These are phyloP conservation scores for Galemys pyrenaicus DNA, from an alignment of 2,113 vertebrate genomes.

Conservation along the genomic window DNA sequence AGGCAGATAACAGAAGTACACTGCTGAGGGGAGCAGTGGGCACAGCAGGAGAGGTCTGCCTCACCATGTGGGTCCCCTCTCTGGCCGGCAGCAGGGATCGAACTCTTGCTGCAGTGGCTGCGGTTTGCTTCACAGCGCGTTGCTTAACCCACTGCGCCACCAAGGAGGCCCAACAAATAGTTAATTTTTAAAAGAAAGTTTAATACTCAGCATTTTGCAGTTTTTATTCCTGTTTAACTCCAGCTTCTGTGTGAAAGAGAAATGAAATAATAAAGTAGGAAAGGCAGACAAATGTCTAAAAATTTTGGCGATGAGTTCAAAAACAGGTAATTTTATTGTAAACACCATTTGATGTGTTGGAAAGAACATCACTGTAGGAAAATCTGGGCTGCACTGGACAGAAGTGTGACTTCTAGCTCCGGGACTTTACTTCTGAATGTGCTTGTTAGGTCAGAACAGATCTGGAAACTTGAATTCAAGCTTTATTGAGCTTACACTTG, in stretches of 20 bases:
- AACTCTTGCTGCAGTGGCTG: no score
- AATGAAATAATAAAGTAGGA: background rate
- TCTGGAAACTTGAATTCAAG: background rate
- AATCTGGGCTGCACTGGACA: background rate
- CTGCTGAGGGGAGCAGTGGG: no score
- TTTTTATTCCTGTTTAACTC: conserved; percentile 5
- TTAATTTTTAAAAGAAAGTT: background rate
- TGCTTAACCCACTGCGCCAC: no score
- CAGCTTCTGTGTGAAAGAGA: background rate
- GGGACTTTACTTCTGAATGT: background rate
- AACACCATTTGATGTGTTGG: background rate
- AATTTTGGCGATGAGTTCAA: background rate
- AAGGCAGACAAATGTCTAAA: background rate
- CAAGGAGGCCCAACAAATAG: background rate
- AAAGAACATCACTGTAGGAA: background rate
- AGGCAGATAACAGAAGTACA: no score
- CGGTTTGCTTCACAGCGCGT: no score
- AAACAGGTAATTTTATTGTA: background rate
- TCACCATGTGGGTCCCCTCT: no score
- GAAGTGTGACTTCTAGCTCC: background rate
- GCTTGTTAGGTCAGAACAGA: background rate
- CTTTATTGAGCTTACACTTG: background rate
- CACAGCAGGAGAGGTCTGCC: no score
- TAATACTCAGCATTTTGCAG: background rate
- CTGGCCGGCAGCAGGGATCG: no score